These are phyloP conservation scores for Rhingia campestris DNA, from an alignment of 2,888 invertebrate species.

Conservation along the genomic window DNA sequence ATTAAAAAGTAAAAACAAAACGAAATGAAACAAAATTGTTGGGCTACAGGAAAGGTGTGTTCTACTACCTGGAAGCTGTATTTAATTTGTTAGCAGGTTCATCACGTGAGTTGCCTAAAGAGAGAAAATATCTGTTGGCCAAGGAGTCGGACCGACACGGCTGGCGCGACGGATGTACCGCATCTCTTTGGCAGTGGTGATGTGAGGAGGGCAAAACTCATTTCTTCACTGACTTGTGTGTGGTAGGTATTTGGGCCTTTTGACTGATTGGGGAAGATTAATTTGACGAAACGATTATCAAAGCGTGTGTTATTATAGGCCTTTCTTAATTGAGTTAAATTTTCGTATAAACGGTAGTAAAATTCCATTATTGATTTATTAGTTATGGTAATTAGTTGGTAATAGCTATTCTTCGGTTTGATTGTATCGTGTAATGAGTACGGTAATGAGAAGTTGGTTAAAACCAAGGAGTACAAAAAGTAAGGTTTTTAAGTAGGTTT, in stretches of 20 bases:
- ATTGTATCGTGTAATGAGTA: not conserved
- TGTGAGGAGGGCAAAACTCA: slow-evolving; percentile 29
- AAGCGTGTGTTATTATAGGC: slow-evolving; percentile 37
- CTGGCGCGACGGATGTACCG: slow-evolving; percentile 7
- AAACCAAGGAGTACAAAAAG: too few relatives aligned
- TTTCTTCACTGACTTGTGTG: slow-evolving; percentile 49
- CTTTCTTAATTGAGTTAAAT: slow-evolving; percentile 55
- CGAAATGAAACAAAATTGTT: slow-evolving; percentile 4
- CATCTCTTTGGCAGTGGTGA: slow-evolving; percentile 16
- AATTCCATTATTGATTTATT: slow-evolving; percentile 40
- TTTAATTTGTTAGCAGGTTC: slow-evolving; percentile 50
- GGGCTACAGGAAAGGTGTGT: slow-evolving; percentile 39
- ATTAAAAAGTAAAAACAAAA: slow-evolving; percentile 28
- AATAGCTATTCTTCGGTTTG: slow-evolving; percentile 5
- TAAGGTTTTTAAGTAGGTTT: too few relatives aligned
- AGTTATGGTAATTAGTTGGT: slow-evolving; percentile 23
- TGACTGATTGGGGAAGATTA: slow-evolving; percentile 60
- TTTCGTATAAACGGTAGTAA: slow-evolving; percentile 53
- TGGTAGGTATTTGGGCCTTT: slow-evolving; percentile 32
- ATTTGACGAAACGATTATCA: slow-evolving; percentile 55
- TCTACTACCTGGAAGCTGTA: slow-evolving; percentile 58
- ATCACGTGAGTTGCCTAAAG: slow-evolving; percentile 2
- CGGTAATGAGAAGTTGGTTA: too few relatives aligned
- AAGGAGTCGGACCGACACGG: not conserved
- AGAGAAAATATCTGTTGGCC: slow-evolving; percentile 4